Evolutionary conservation across 2,797 vertebrate genomes (phyloP).

Genomic region (Sebastes alutus): DNA sequence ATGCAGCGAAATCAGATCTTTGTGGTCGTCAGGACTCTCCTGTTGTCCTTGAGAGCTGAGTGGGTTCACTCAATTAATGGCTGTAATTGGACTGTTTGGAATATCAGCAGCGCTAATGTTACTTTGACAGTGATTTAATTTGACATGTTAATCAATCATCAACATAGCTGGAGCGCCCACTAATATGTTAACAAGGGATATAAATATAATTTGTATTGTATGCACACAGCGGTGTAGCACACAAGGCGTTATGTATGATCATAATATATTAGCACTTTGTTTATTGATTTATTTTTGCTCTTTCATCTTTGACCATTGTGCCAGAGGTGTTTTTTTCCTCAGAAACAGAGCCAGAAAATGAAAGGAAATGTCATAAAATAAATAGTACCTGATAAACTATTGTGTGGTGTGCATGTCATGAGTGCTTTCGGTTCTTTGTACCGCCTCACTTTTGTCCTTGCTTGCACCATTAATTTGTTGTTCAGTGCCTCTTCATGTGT

Average conservation of each 20-base stretch:
- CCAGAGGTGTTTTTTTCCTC: conserved; percentile 2
- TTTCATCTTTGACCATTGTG: conserved; percentile 30
- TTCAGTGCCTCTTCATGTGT: conserved; percentile 65
- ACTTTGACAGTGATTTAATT: conserved; percentile 76
- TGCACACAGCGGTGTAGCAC: conserved; percentile 28
- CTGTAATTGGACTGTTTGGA: conserved; percentile 72
- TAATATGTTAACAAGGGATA: conserved; percentile 61
- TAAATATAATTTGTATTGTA: conserved; percentile 49
- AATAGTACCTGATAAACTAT: conserved; percentile 39
- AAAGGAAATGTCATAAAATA: conserved; percentile 33
- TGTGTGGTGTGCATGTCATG: conserved; percentile 20
- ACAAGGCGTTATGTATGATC: conserved; percentile 10
- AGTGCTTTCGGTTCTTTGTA: conserved; percentile 33
- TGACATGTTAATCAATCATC: conserved; percentile 80
- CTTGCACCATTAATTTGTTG: conserved; percentile 48
- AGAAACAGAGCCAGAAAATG: conserved; percentile 15
- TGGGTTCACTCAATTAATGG: conserved; percentile 67
- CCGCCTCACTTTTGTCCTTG: conserved; percentile 37
- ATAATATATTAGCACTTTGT: conserved; percentile 30
- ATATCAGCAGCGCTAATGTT: conserved; percentile 55
- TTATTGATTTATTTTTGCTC: conserved; percentile 45
- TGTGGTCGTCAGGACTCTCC: conserved; percentile 30
- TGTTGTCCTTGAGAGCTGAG: conserved; percentile 68
- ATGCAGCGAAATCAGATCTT: conserved; percentile 28
- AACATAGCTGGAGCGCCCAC: conserved; percentile 41